phyloP scores from a whole-genome alignment of 2,888 invertebrate species.

The Mythimna loreyi region DNA sequence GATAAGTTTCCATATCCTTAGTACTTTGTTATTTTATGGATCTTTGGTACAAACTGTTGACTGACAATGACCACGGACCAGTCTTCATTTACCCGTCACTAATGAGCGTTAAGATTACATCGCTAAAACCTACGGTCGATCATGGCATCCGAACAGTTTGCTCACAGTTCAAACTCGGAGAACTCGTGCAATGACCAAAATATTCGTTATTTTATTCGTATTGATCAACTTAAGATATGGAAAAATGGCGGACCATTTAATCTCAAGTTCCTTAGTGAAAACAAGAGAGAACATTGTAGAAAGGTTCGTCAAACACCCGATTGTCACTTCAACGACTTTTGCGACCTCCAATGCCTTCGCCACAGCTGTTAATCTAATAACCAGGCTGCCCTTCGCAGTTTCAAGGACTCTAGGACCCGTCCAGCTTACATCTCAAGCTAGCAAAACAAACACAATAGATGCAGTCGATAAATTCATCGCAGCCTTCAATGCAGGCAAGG shows the following conservation, averaged over 20 bases:
- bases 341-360: slow-evolving; percentile 65
- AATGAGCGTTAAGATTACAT: slow-evolving; percentile 63
- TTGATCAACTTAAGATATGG: slow-evolving; percentile 19
- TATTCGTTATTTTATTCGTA: slow-evolving; percentile 31
- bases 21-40: not conserved
- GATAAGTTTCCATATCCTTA: slow-evolving; percentile 3
- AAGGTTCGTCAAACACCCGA: slow-evolving; percentile 49
- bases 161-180: slow-evolving; percentile 49
- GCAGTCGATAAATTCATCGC: slow-evolving; percentile 63
- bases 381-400: slow-evolving; percentile 62
- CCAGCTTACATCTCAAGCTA: slow-evolving; percentile 63
- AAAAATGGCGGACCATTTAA: slow-evolving; percentile 18
- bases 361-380: slow-evolving; percentile 50
- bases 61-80: slow-evolving; percentile 25
- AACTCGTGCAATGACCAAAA: slow-evolving; percentile 64
- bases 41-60: not conserved
- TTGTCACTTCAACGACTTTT: slow-evolving; percentile 58
- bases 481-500: slow-evolving; percentile 66
- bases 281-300: slow-evolving; percentile 19
- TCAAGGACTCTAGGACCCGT: slow-evolving; percentile 64
- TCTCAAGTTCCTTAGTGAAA: slow-evolving; percentile 36
- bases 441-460: slow-evolving; percentile 65
- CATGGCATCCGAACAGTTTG: slow-evolving; percentile 64
- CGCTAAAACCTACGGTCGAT: slow-evolving; percentile 64
- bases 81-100: slow-evolving; percentile 51